These are phyloP conservation scores for Urocitellus parryii DNA, from an alignment of 2,113 vertebrate species.

Conservation along the genomic window DNA sequence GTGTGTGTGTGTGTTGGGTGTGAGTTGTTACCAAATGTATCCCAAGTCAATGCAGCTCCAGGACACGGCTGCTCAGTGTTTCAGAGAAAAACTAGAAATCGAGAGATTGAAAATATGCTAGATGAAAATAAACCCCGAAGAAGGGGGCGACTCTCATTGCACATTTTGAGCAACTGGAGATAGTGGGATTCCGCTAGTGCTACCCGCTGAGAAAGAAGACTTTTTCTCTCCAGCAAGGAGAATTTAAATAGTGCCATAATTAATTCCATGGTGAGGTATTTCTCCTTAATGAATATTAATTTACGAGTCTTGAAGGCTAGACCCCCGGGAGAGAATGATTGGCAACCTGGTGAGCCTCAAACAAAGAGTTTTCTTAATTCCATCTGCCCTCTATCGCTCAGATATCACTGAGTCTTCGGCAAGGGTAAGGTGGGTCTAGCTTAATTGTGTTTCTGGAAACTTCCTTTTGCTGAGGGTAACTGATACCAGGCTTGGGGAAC, in stretches of 20 bases:
- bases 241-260: constrained; percentile 33
- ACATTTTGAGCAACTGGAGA: not conserved
- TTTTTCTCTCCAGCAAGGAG: not conserved
- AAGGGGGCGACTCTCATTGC: not conserved
- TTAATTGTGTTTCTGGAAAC: not conserved
- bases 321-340: not conserved
- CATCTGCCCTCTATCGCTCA: not conserved
- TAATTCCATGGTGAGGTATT: constrained; percentile 15
- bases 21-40: not conserved
- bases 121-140: constrained; percentile 12
- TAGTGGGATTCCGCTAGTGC: not conserved
- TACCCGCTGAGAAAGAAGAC: not conserved
- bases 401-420: not conserved
- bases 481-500: not conserved
- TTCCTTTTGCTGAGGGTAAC: constrained; percentile 6
- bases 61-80: not conserved
- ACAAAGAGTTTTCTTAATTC: not conserved
- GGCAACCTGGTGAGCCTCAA: not conserved
- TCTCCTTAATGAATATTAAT: constrained; percentile 49
- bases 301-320: not conserved
- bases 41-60: not conserved
- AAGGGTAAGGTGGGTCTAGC: not conserved
- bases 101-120: not conserved
- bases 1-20: not conserved
- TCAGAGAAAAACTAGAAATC: constrained; percentile 15